Percentiles rank a stretch among this genome's conserved stretches.
phyloP scores from a whole-genome alignment of 2,797 vertebrate genomes.

The Meda fulgida region DNA sequence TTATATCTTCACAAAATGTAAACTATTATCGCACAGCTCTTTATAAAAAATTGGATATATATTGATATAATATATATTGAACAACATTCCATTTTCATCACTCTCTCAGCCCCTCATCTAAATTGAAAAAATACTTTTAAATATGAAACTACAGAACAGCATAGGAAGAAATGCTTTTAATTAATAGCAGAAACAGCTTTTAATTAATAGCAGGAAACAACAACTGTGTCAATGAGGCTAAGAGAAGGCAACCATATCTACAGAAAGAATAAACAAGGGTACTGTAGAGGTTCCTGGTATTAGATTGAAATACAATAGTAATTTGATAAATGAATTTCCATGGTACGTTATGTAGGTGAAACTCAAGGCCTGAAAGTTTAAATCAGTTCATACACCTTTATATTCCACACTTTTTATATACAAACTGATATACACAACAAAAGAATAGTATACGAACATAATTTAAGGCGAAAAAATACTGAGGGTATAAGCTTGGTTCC shows the following conservation, averaged over 20 bases:
- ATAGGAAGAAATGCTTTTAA: conserved; percentile 36
- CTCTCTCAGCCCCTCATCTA: too few relatives aligned
- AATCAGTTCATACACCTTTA: not conserved
- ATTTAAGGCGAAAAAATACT: not conserved
- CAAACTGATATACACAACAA: not conserved
- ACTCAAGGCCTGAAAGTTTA: not conserved
- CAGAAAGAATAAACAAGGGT: not conserved
- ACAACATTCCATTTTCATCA: too few relatives aligned
- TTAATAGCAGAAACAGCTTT: conserved; percentile 45
- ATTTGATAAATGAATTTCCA: not conserved
- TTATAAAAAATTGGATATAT: not conserved
- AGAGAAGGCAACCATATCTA: not conserved
- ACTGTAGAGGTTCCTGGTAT: not conserved
- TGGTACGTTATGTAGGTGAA: not conserved
- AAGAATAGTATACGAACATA: conserved; percentile 1
- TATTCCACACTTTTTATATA: not conserved
- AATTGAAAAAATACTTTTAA: too few relatives aligned
- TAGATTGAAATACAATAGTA: not conserved
- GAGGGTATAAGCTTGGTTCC: conserved; percentile 11
- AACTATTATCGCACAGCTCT: not conserved
- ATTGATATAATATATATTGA: not conserved
- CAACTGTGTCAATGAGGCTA: not conserved
- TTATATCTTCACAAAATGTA: not conserved
- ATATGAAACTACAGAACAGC: too few relatives aligned
- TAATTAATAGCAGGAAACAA: conserved; percentile 45